Evolutionary conservation across 2,888 invertebrate genomes (phyloP), one percentile per base, ranked within the genome.

Genomic region (Plagiodera versicolora): DNA sequence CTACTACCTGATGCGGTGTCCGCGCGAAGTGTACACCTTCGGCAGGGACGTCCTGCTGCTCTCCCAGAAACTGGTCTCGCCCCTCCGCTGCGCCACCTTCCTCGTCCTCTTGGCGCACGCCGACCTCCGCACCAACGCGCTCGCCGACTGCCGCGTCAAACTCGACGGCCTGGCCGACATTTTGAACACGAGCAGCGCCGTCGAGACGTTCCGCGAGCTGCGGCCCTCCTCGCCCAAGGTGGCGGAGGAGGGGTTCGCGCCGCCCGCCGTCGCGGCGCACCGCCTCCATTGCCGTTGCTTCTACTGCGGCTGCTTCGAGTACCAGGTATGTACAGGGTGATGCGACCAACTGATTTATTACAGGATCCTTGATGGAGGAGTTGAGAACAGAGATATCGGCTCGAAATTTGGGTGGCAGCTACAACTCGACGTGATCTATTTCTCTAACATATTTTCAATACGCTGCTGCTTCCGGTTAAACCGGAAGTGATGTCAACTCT

Each of bases 121-220:
- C 10, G 78, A 79, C 65, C 53, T 77, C 6, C 59, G 67, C 10
- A 71, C 74, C 5, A 61, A 61, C 24, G 71, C 72, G 17, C 68
- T 69, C 39, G 70, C 75, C 32, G 74, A 77, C 62, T 77, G 75
- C 58, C 64, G 65, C 48, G 70, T 71, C 1, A 77, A 77, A 70
- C 30, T 77, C 18, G 67, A 70, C 17, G 73, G 72, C 19, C 62
- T 76, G 32, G 67, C 70, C 4, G 69, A 72, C 50, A 74, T 77
- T 55, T 68, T 77, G 35, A 67, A 68, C 51, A 46, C 74, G 24
- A 54, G 44, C n/a, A 60, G 64, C 18, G 10, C 39, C 4, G 11
- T 16, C 5, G 46, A 28, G 24, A n/a, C 51, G 11, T 51, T 48
- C 1, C 59, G 50, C 46, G 64, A 68, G 54, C 48, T 50, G 10